These are phyloP conservation scores for Mythimna albipuncta DNA, from an alignment of 2,888 invertebrate genomes.

Conservation along the genomic window DNA sequence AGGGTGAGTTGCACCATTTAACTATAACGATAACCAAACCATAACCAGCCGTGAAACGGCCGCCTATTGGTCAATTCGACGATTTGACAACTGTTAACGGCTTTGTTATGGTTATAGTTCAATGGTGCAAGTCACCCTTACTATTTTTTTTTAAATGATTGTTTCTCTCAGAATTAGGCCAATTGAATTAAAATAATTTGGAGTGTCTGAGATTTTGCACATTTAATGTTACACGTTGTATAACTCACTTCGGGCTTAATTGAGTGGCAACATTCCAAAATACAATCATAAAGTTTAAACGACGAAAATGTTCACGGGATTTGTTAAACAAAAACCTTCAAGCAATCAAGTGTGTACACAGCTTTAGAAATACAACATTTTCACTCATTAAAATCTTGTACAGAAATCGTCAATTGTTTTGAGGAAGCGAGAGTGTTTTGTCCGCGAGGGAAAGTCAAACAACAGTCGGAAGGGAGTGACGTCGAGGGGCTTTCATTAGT, in stretches of 20 bases:
- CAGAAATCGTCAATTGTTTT: constrained; percentile 48
- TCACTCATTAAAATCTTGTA: constrained; percentile 7
- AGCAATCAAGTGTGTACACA: constrained; percentile 12
- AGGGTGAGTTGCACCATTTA: too few relatives aligned
- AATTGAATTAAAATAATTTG: too few relatives aligned
- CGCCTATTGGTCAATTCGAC: too few relatives aligned
- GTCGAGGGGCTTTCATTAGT: constrained; percentile 45
- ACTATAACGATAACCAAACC: too few relatives aligned
- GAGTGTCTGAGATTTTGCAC: too few relatives aligned
- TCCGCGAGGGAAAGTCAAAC: constrained; percentile 31
- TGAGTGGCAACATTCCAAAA: constrained; percentile 2
- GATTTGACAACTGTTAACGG: too few relatives aligned
- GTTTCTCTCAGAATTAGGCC: too few relatives aligned
- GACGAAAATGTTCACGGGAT: constrained; percentile 11
- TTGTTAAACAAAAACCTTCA: constrained; percentile 1
- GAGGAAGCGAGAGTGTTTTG: constrained; percentile 30
- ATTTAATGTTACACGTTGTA: neutral
- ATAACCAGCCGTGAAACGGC: too few relatives aligned
- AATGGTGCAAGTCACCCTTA: too few relatives aligned
- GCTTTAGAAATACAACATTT: constrained; percentile 24
- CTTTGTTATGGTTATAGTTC: too few relatives aligned
- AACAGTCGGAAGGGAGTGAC: constrained; percentile 31
- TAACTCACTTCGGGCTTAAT: neutral
- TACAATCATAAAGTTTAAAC: neutral
- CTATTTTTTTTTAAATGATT: too few relatives aligned